Evolutionary conservation across 2,888 invertebrate genomes (phyloP).

Genomic region (Torymus auratus): DNA sequence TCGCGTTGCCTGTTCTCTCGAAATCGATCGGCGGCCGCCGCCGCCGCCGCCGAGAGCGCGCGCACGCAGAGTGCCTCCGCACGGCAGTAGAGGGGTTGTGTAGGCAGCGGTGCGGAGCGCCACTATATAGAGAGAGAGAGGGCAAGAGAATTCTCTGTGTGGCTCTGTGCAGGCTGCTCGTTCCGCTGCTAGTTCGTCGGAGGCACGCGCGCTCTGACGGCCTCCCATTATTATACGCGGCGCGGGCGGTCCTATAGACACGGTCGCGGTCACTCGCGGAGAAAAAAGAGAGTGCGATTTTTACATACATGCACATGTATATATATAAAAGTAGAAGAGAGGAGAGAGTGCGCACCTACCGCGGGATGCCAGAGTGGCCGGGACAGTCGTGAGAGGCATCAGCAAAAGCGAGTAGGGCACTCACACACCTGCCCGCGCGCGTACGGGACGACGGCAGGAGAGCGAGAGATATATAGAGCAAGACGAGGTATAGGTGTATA

Average conservation of each 20-base stretch:
- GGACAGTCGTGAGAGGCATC: too few species aligned
- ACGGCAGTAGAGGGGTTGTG: background rate
- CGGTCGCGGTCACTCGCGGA: too few species aligned
- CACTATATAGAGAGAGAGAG: background rate
- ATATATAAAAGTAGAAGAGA: too few species aligned
- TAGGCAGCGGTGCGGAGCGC: background rate
- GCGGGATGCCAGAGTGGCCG: too few species aligned
- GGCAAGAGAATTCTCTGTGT: constrained; percentile 31
- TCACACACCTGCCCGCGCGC: background rate
- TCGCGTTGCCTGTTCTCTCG: constrained; percentile 18
- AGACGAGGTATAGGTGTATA: background rate
- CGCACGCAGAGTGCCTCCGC: background rate
- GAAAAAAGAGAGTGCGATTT: too few species aligned
- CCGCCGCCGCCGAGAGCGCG: background rate
- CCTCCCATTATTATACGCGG: background rate
- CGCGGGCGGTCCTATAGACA: background rate
- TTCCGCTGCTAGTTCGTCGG: constrained; percentile 36
- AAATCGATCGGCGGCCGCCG: constrained; percentile 44
- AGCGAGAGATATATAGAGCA: constrained; percentile 29
- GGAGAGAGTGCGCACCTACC: too few species aligned
- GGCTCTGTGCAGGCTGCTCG: background rate
- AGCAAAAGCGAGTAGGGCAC: background rate
- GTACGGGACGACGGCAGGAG: constrained; percentile 38
- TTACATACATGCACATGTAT: too few species aligned
- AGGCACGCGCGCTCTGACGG: constrained; percentile 16